These are phyloP conservation scores for Sebastes alutus DNA, from an alignment of 2,797 vertebrate species.

Conservation along the genomic window DNA sequence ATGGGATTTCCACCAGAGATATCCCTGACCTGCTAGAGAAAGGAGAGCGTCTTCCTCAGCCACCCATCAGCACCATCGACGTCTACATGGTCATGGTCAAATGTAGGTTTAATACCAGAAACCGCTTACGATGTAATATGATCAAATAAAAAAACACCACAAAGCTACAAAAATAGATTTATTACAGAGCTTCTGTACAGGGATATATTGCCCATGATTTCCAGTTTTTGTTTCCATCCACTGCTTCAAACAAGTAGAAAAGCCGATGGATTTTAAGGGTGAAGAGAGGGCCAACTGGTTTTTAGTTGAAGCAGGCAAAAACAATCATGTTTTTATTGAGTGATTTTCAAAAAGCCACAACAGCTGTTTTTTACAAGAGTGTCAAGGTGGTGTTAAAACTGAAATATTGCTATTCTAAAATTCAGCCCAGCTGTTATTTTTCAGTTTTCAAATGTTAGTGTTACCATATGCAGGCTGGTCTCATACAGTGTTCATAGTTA, in stretches of 20 bases:
- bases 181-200: not conserved
- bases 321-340: constrained; percentile 5
- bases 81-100: constrained; percentile 99
- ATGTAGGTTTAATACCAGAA: constrained; percentile 83
- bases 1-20: constrained; percentile 96
- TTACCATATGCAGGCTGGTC: not conserved
- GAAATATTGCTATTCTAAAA: not conserved
- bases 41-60: constrained; percentile 95
- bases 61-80: constrained; percentile 97
- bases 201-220: not conserved
- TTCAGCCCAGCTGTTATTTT: not conserved
- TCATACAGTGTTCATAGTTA: too few species aligned
- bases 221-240: not conserved
- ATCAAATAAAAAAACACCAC: not conserved
- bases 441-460: not conserved
- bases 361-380: not conserved
- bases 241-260: not conserved
- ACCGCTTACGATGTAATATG: not conserved
- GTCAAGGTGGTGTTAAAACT: not conserved
- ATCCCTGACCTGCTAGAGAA: constrained; percentile 98
- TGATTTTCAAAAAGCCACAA: constrained; percentile 20
- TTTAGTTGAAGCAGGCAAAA: constrained; percentile 11
- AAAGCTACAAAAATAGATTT: not conserved
- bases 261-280: not conserved
- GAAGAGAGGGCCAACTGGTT: not conserved